Evolutionary conservation across 2,888 invertebrate genomes (phyloP).

Genomic region (Vesta saturnalis): DNA sequence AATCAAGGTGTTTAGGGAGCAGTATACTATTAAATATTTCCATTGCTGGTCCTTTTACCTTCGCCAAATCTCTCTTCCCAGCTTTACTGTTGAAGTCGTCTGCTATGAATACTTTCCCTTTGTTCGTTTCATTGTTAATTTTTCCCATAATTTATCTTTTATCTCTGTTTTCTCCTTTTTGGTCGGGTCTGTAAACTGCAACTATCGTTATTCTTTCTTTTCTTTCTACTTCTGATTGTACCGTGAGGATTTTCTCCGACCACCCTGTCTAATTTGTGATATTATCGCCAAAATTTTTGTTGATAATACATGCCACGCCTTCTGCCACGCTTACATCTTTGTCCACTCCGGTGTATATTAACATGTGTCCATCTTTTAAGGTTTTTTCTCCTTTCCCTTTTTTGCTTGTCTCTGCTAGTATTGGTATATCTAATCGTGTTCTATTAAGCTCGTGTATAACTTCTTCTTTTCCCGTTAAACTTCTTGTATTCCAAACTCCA

Average conservation of each 20-base stretch:
- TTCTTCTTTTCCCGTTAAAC: neutral
- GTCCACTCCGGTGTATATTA: too few relatives aligned
- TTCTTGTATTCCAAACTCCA: too few relatives aligned
- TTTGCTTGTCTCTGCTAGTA: neutral
- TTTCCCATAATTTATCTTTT: neutral
- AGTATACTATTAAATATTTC: too few relatives aligned
- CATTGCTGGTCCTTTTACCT: neutral
- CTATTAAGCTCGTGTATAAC: neutral
- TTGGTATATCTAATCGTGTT: neutral
- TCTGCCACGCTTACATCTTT: neutral
- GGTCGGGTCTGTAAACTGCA: too few relatives aligned
- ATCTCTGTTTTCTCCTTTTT: neutral
- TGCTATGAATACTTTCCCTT: neutral
- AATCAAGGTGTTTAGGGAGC: neutral
- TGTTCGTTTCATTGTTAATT: neutral
- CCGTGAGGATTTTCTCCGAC: too few relatives aligned
- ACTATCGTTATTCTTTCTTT: neutral
- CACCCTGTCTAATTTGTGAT: too few relatives aligned
- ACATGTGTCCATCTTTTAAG: neutral
- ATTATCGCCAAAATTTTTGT: too few relatives aligned
- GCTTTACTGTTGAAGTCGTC: neutral
- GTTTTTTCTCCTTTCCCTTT: neutral
- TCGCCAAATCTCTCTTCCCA: neutral
- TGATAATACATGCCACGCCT: too few relatives aligned
- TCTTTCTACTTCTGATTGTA: neutral